Conservation (phyloP, 2,888 invertebrate genomes). For the Hylaea fasciaria region DNA sequence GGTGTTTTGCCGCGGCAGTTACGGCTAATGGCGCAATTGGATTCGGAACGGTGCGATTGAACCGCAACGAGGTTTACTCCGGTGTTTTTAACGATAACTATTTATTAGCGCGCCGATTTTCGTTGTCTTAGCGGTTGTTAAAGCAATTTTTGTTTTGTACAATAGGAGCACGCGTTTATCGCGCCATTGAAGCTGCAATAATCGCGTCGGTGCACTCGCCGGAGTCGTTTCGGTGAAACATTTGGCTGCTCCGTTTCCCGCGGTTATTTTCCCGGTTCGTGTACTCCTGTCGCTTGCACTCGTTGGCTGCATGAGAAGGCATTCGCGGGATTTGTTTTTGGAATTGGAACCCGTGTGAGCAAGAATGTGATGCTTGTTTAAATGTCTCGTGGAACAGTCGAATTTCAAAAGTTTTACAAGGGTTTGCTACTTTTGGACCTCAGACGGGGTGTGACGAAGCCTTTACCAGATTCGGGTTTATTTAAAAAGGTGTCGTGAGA, state of each 20-base stretch:
- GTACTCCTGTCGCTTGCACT: slow-evolving; percentile 63
- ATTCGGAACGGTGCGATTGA: slow-evolving; percentile 58
- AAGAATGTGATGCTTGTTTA: slow-evolving; percentile 37
- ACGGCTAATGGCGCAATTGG: slow-evolving; percentile 67
- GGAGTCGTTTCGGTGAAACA: slow-evolving; percentile 37
- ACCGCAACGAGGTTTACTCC: slow-evolving; percentile 53
- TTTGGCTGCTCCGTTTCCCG: slow-evolving; percentile 47
- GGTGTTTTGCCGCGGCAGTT: slow-evolving; percentile 63
- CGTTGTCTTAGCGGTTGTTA: background rate
- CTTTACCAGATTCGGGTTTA: too few relatives aligned
- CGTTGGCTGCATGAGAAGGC: slow-evolving; percentile 46
- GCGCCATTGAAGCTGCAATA: slow-evolving; percentile 65
- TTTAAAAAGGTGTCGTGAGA: too few relatives aligned
- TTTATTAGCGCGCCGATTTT: slow-evolving; percentile 25
- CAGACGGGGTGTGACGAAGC: background rate
- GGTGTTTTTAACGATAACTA: slow-evolving; percentile 38
- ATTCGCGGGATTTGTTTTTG: slow-evolving; percentile 61
- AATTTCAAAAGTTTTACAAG: slow-evolving; percentile 9
- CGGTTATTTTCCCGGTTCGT: slow-evolving; percentile 59
- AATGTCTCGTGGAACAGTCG: slow-evolving; percentile 28
- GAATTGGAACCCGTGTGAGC: slow-evolving; percentile 56
- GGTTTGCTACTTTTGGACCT: too few relatives aligned
- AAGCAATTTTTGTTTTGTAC: slow-evolving; percentile 1
- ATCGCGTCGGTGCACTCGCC: slow-evolving; percentile 55
- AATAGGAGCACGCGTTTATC: slow-evolving; percentile 6